Percentiles rank a stretch among this genome's conserved stretches.
Conservation (phyloP, 2,113 vertebrate species). For the Nicator chloris region DNA sequence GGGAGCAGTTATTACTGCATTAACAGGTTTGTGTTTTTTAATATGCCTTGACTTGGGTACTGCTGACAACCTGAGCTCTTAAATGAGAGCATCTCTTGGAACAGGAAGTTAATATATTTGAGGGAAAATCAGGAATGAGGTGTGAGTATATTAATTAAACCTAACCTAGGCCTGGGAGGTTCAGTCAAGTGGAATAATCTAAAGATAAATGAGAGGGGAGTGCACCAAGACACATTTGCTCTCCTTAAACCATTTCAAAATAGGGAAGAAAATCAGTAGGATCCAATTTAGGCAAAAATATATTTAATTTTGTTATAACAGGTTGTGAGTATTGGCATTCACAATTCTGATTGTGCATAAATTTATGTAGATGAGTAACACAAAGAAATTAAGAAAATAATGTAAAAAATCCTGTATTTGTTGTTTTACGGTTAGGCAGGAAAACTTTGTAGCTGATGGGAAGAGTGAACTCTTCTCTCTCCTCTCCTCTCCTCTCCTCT, state of each 20-base stretch:
- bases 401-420: not conserved
- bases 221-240: not conserved
- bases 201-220: not conserved
- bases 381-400: not conserved
- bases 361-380: not conserved
- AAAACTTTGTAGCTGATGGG: not conserved
- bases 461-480: not conserved
- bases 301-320: not conserved
- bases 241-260: not conserved
- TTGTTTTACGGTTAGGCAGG: not conserved
- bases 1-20: not conserved
- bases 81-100: not conserved
- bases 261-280: not conserved
- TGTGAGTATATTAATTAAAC: not conserved
- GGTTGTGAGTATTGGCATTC: not conserved
- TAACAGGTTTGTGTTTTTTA: not conserved
- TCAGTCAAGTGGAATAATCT: not conserved
- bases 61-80: not conserved
- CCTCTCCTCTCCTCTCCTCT: fast-evolving
- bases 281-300: not conserved
- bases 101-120: not conserved
- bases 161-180: not conserved
- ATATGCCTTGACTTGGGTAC: not conserved
- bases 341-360: not conserved
- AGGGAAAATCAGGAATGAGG: not conserved